Evolutionary conservation across 2,888 invertebrate species (phyloP).

Genomic region (Protodeltote pygarga): DNA sequence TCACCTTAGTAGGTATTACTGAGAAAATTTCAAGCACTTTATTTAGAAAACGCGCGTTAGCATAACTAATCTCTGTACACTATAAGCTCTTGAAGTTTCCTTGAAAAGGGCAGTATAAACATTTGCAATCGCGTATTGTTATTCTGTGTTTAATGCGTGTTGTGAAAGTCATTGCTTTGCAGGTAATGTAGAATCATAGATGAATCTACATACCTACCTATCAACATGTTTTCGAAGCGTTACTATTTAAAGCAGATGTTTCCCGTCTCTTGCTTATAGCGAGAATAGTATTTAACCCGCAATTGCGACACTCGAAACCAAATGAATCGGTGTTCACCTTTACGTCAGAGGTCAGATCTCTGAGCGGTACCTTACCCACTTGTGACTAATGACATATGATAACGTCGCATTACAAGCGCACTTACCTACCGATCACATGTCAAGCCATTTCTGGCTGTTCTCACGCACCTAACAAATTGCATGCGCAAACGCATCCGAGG

Average conservation of each 20-base stretch:
- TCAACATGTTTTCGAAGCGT: background rate
- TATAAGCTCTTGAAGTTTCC: constrained; percentile 17
- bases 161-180: constrained; percentile 3
- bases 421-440: constrained; percentile 25
- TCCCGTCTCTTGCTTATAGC: background rate
- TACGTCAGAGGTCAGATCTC: constrained; percentile 27
- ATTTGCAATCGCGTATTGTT: constrained; percentile 25
- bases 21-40: constrained; percentile 24
- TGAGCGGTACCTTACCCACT: constrained; percentile 25
- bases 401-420: constrained; percentile 25
- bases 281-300: background rate
- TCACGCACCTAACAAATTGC: constrained; percentile 44
- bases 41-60: constrained; percentile 29
- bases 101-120: constrained; percentile 23
- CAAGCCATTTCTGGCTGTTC: constrained; percentile 40
- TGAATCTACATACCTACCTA: background rate
- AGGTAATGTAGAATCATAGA: constrained; percentile 9
- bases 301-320: constrained; percentile 7
- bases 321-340: constrained; percentile 7
- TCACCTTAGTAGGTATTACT: constrained; percentile 41
- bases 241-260: background rate
- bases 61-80: constrained; percentile 30
- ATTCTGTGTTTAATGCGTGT: constrained; percentile 11
- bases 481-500: constrained; percentile 34
- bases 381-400: constrained; percentile 36